Evolutionary conservation across 2,113 vertebrate genomes (phyloP), one percentile per base, ranked within the genome.

Genomic region (Leptobrachium ailaonicum): DNA sequence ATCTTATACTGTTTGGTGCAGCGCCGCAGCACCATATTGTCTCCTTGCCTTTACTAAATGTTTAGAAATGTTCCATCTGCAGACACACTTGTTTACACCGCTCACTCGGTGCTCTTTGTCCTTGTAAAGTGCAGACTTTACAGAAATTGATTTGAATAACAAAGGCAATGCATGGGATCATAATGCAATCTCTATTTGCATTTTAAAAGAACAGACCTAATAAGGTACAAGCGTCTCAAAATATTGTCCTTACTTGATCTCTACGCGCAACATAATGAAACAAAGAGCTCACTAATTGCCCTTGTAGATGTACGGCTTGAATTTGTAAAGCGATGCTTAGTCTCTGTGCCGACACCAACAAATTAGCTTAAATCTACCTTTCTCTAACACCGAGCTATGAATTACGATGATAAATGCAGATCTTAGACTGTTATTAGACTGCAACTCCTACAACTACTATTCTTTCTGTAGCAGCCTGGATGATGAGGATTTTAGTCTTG

Each of bases 81-180:
- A 20, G 7, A 14, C 58, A 6, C 6, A 2, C 32, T 70, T 41
- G 32, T 66, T 7, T 41, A 71, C 76, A 62, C 66, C 62, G 3
- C 10, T 41, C 60, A 14, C 10, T 41, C 60, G 9, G 42, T 7
- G 32, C 50, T 66, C 76, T 78, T 78, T 77, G 75, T 78, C 76
- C 68, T 78, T 78, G 76, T 71, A 68, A 71, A 78, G 54, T 63
- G 44, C 67, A 71, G 68, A 78, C 75, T 77, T 68, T 69, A 56
- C 68, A 79, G 66, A 78, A 72, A 79, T 66, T 53, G 69, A 79
- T 72, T 78, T 79, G 63, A 71, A 79, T 79, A 79, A 71, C 41
- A 79, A 71, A 71, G 41, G 68, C 67, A n/a, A 72, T 66, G 43
- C 50, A 66, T 63, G 40, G 32, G 56, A 72, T 72, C 62, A 47